These are phyloP conservation scores for Cyclopterus lumpus DNA, from an alignment of 2,797 vertebrate species.

Conservation along the genomic window DNA sequence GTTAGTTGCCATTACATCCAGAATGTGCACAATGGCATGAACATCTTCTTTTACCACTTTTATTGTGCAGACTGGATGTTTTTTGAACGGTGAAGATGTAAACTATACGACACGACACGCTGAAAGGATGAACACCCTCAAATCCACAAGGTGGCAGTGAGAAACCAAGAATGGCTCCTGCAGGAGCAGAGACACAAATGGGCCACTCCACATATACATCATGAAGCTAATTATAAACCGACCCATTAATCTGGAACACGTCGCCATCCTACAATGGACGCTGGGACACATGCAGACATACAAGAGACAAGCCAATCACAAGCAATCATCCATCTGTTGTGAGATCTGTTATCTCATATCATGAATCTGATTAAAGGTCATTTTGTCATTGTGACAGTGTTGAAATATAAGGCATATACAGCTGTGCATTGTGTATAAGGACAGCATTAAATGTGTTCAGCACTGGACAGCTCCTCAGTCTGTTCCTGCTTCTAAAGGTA, in stretches of 20 bases:
- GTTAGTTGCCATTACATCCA: neutral
- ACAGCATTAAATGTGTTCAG: conserved; percentile 39
- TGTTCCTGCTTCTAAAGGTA: neutral
- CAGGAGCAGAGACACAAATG: conserved; percentile 48
- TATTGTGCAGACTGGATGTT: conserved; percentile 15
- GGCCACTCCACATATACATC: conserved; percentile 70
- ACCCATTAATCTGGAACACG: conserved; percentile 62
- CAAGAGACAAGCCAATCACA: conserved; percentile 25
- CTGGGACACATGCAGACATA: conserved; percentile 20
- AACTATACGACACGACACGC: conserved; percentile 34
- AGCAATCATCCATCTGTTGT: conserved; percentile 1
- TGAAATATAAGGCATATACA: conserved; percentile 14
- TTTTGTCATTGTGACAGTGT: conserved; percentile 9
- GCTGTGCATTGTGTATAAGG: neutral
- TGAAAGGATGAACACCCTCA: neutral
- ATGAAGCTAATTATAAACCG: conserved; percentile 70
- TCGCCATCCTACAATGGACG: conserved; percentile 34
- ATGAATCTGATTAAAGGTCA: conserved; percentile 24
- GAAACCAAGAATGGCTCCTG: conserved; percentile 72
- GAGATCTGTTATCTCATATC: conserved; percentile 11
- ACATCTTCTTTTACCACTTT: conserved; percentile 26
- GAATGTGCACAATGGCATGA: neutral
- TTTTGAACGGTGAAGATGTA: conserved; percentile 41
- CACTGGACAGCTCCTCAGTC: conserved; percentile 57
- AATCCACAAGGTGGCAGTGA: conserved; percentile 84